Base-by-base conservation (phyloP, 1,140 invertebrate species). In the Drosophila sucinea region DNA sequence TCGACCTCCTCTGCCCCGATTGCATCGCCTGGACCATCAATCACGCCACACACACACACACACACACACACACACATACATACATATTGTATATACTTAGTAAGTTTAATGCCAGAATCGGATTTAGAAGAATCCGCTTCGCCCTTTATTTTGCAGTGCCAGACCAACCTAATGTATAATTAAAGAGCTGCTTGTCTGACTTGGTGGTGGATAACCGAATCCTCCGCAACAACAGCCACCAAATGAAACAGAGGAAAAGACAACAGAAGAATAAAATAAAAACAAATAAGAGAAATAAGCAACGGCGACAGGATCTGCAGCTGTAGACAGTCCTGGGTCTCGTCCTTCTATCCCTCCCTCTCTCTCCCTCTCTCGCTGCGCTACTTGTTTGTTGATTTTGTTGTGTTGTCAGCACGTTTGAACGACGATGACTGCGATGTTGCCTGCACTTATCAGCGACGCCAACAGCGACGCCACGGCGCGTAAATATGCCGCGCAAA, bases 331-430 rank as follows among this genome's bases (percentile, higher is more conserved):
- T 40, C 27, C 27, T 11, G 27, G 27, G 3, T 4, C 17, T 17
- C 17, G 17, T 17, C 17, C 17, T 17, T 17, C 17, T 38, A 35
- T 27, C 11, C 7, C 29, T 30, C n/a, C 10, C 2, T 2, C 44
- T 47, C 5, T 7, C 23, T 47, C 44, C 8, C 23, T 2, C 23
- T 47, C 6, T 47, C 41, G 6, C 38, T 41, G 35, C 29, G 56
- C 33, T 64, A 17, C 6, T n/a, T 75, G 73, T 77, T 77, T 77
- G 74, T 77, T 77, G 74, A 77, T 77, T 77, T 77, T 77, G 67
- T 77, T 77, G 75, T 77, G 75, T 77, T 77, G 75, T 77, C 75
- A 77, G 75, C 75, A 77, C 74, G 67, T 77, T 77, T 60, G 75
- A 17, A 61, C 55, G 60, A 64, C 55, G 54, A 64, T 67, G 51